Base-by-base conservation (phyloP, 2,113 vertebrate species). In the Eidolon helvum region DNA sequence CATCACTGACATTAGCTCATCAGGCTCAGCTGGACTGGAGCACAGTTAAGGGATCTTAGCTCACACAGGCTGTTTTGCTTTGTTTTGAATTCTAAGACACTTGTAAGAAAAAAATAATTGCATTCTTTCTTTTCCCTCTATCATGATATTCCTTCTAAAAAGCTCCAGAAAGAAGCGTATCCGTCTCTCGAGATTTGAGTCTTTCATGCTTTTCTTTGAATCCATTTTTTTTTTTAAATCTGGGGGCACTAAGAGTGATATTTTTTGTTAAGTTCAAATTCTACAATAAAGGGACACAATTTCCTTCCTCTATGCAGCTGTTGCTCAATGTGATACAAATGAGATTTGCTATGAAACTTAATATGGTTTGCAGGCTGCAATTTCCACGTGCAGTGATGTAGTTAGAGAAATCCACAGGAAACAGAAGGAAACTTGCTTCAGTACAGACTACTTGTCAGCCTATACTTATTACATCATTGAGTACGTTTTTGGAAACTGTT, bases 321-420 rank as follows among this genome's bases (percentile, higher is more conserved):
- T 33, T 93, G 90, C 79, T 96, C 90, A 98, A 98, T 96, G 75
- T 7, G 11, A 30, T 22, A 94, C 53, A 92, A 95, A 77, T 26
- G 95, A 85, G 94, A 95, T 82, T 97, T 30, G 83, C 45, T 65
- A 79, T 88, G 94, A 95, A 63, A 74, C 71, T 63, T 97, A 95
- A 93, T 33, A 87, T 30, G 71, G 96, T 65, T 7, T 93, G 55
- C 35, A 95, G 96, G 94, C 72, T 88, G 45, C 87, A 82, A 91
- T 96, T 98, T 98, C 96, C 92, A 89, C 18, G 38, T 50, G 93
- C 93, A 96, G 89, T 16, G 18, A 91, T 50, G 69, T 2, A 53
- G 72, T 92, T 69, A 74, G 11, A 97, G 85, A 96, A 97, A 97
- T 65, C 79, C 90, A 90, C 78, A 96, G 97, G 98, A 98, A 98